phyloP scores from a whole-genome alignment of 2,888 invertebrate species.

The Odontomyia ornata region DNA sequence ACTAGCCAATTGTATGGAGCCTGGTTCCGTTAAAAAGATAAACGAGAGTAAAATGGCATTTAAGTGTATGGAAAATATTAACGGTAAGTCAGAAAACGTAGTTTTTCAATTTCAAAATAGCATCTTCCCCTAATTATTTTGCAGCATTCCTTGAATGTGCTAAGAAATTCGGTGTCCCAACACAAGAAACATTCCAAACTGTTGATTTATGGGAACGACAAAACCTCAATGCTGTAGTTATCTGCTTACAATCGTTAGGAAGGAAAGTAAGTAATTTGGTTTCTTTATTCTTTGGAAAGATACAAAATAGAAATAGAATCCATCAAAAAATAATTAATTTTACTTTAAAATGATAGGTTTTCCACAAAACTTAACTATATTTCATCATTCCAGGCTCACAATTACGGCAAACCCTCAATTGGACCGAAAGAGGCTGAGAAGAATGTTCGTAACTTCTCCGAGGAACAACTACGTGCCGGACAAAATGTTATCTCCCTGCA shows the following conservation, averaged over 20 bases:
- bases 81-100: conserved; percentile 59
- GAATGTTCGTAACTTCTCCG: conserved; percentile 91
- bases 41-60: conserved; percentile 92
- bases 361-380: neutral
- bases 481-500: conserved; percentile 94
- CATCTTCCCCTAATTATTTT: no score
- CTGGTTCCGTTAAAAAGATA: conserved; percentile 89
- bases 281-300: no score
- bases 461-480: conserved; percentile 92
- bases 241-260: conserved; percentile 92
- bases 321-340: neutral
- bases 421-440: conserved; percentile 97
- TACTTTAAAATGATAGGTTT: neutral
- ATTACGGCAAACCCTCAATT: conserved; percentile 85
- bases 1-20: conserved; percentile 85
- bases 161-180: conserved; percentile 86
- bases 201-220: conserved; percentile 97
- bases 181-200: conserved; percentile 95
- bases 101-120: conserved; percentile 36
- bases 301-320: no score
- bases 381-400: conserved; percentile 71
- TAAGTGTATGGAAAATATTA: conserved; percentile 99
- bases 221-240: conserved; percentile 95
- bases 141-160: conserved; percentile 84
- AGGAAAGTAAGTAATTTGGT: conserved; percentile 77